These are phyloP conservation scores for Python bivittatus DNA, from an alignment of 2,113 vertebrate species.

Conservation along the genomic window DNA sequence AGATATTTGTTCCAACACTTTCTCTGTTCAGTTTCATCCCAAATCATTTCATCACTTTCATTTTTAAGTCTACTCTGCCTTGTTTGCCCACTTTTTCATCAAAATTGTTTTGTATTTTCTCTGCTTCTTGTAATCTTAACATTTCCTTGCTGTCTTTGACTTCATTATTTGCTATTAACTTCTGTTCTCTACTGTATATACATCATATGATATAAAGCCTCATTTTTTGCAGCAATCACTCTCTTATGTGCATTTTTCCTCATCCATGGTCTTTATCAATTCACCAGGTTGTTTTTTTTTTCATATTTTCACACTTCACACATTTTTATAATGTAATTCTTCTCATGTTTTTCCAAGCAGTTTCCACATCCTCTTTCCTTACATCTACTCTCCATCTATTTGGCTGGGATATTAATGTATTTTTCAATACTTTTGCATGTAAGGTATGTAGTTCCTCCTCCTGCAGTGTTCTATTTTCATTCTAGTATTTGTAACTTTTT, in stretches of 20 bases:
- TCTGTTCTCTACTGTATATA: not conserved
- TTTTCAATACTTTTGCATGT: not conserved
- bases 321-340: not conserved
- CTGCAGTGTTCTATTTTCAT: not conserved
- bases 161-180: not conserved
- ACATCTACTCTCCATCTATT: not conserved
- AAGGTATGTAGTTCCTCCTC: not conserved
- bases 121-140: not conserved
- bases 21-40: not conserved
- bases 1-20: not conserved
- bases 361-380: not conserved
- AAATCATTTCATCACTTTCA: not conserved
- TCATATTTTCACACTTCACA: not conserved
- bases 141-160: not conserved
- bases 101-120: not conserved
- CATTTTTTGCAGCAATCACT: not conserved
- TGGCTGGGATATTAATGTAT: not conserved
- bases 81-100: not conserved
- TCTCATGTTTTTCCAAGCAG: not conserved
- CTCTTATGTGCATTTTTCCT: not conserved
- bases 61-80: not conserved
- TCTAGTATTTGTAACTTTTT: too few species aligned
- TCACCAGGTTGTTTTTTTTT: not conserved
- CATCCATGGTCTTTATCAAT: not conserved
- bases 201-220: not conserved